Base-by-base conservation (phyloP, 2,113 vertebrate genomes). In the Romanogobio albipinnatus region DNA sequence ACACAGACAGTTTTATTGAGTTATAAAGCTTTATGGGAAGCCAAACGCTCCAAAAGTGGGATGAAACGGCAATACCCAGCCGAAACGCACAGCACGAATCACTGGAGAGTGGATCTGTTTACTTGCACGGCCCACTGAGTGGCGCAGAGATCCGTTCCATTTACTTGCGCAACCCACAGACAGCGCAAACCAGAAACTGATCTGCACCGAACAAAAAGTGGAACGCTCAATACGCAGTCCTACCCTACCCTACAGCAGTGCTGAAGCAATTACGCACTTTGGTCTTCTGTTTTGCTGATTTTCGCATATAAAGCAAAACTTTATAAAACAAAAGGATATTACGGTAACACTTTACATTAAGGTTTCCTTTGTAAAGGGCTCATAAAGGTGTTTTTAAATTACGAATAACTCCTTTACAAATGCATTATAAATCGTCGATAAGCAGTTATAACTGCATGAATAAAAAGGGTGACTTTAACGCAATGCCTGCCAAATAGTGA, bases 1-100 rank as follows among this genome's bases (percentile, higher is more conserved):
- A 39, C 29, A 61, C 33, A 78, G 22, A 14, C 56, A 45, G 22
- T 78, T 78, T 61, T 76, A 78, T 78, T 78, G 29, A 61, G 19
- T 78, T 61, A 45, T 4, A 61, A 61, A 33, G 33, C 36, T 45
- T 5, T 24, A 58, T 11, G 29, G 43, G 71, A 74, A 74, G 10
- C 26, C 74, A 76, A 76, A 22, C 4, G 9, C 26, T 53, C 9
- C 14, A 76, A 76, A 61, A 43, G 53, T 78, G 76, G n/a, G 56
- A 47, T 24, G n/a, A 62, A 79, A 79, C n/a, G 24, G 36, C 36
- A 61, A 36, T 62, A 24, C 58, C 13, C n/a, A 53, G 74, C 9
- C 9, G 26, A 76, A 33, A 4, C 26, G 47, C 7, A 14, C 49
- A 51, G 74, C 2, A 15, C 15, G 14, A 53, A 76, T 76, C 49